Conservation (phyloP, 2,888 invertebrate genomes). For the Tetropium fuscum region DNA sequence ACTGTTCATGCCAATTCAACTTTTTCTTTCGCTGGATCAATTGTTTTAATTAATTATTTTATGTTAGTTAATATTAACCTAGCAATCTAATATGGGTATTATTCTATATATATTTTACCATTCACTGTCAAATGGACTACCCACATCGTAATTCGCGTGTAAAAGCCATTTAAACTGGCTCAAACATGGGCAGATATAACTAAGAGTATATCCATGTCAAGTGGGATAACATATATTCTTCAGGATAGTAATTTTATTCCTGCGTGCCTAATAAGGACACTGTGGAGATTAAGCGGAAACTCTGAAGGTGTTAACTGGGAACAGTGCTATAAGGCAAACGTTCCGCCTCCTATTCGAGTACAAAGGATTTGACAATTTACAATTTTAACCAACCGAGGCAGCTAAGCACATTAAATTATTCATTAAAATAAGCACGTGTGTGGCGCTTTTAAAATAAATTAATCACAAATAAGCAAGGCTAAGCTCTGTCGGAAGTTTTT, state of each 20-base stretch:
- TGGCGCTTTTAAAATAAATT: constrained; percentile 6
- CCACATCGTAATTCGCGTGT: too few species aligned
- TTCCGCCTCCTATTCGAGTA: not conserved
- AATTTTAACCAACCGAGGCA: not conserved
- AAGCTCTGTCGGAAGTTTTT: constrained; percentile 7
- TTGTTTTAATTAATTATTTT: too few species aligned
- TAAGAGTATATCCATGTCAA: constrained; percentile 14
- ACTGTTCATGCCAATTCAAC: too few species aligned
- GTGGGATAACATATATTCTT: constrained; percentile 12
- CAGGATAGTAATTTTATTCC: constrained; percentile 10
- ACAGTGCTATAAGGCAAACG: constrained; percentile 4
- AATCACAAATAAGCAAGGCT: not conserved
- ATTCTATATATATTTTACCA: too few species aligned
- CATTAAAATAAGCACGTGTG: constrained; percentile 11
- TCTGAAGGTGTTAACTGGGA: constrained; percentile 16
- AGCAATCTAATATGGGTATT: too few species aligned
- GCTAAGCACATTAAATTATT: constrained; percentile 6
- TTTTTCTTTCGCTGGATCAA: too few species aligned
- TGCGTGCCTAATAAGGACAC: constrained; percentile 17
- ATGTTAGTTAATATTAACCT: too few species aligned
- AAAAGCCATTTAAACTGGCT: constrained; percentile 1
- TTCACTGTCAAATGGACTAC: too few species aligned
- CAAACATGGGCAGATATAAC: constrained; percentile 4
- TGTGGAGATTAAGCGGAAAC: constrained; percentile 15
- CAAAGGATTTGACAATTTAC: constrained; percentile 12